These are phyloP conservation scores for Aurelia sp. DNA, from an alignment of 30 jellyfish, hydroid and myxozoan species.

Conservation along the genomic window DNA sequence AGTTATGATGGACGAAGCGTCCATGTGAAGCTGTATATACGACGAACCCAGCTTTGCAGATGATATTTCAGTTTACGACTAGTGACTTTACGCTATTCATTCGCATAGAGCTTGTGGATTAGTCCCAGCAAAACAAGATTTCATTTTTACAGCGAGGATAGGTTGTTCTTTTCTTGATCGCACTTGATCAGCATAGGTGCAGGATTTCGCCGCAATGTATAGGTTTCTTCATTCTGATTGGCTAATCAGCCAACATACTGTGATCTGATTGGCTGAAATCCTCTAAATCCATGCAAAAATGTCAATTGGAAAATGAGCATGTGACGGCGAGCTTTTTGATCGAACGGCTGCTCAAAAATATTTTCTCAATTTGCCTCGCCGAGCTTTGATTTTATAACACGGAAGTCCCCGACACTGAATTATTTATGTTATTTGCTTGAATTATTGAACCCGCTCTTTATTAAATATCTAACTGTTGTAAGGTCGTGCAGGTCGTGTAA, in stretches of 20 bases:
- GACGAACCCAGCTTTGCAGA: conserved; percentile 87
- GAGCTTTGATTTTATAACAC: conserved; percentile 6
- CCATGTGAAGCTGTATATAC: conserved; percentile 92
- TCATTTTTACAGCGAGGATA: neutral
- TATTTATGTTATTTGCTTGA: neutral
- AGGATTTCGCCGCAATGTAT: conserved; percentile 61
- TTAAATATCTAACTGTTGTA: no score
- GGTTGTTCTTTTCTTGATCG: conserved; percentile 76
- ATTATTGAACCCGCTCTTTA: neutral
- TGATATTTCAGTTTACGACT: neutral
- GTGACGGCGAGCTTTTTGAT: conserved; percentile 47
- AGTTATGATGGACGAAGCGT: conserved; percentile 95
- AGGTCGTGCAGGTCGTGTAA: no score
- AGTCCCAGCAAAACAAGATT: conserved; percentile 25
- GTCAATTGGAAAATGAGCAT: conserved; percentile 49
- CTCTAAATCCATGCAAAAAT: conserved; percentile 30
- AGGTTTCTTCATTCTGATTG: conserved; percentile 53
- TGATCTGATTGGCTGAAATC: conserved; percentile 43
- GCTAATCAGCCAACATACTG: conserved; percentile 2
- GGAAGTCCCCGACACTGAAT: neutral
- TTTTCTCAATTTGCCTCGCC: neutral
- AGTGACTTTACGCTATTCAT: neutral
- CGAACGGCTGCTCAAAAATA: conserved; percentile 7
- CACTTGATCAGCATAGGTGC: conserved; percentile 36
- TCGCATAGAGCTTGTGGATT: neutral